phyloP scores from a whole-genome alignment of 2,797 vertebrate genomes.

The Tragelaphus eurycerus region DNA sequence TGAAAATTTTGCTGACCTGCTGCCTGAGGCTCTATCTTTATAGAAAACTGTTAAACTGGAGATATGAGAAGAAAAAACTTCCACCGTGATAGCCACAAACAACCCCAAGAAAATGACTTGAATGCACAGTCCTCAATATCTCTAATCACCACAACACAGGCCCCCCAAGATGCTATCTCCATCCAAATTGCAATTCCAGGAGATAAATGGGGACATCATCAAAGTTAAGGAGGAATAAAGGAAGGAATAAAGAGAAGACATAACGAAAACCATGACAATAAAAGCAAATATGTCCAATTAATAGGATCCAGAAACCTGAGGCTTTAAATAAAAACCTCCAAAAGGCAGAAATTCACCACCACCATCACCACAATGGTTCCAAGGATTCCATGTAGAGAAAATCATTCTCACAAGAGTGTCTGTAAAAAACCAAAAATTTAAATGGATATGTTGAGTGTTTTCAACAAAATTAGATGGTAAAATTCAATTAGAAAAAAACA shows the following conservation, averaged over 20 bases:
- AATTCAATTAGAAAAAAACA: not conserved
- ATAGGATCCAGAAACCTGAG: not conserved
- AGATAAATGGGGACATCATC: not conserved
- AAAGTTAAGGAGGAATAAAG: not conserved
- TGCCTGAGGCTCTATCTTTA: not conserved
- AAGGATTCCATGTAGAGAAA: not conserved
- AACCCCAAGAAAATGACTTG: not conserved
- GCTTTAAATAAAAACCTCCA: not conserved
- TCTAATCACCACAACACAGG: not conserved
- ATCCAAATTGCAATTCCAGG: not conserved
- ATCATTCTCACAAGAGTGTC: not conserved
- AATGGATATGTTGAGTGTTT: not conserved
- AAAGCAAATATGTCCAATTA: not conserved
- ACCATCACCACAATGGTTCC: not conserved
- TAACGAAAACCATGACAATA: not conserved
- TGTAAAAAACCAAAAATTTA: not conserved
- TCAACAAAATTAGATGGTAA: not conserved
- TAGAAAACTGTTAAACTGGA: not conserved
- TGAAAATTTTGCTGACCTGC: constrained; percentile 3
- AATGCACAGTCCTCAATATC: not conserved
- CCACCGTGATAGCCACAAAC: not conserved
- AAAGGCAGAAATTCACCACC: not conserved
- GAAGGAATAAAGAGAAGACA: not conserved
- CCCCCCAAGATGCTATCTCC: not conserved
- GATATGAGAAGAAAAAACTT: not conserved